These are phyloP conservation scores for Schizothorax lantsangensis DNA, from an alignment of 2,797 vertebrate species.

Conservation along the genomic window DNA sequence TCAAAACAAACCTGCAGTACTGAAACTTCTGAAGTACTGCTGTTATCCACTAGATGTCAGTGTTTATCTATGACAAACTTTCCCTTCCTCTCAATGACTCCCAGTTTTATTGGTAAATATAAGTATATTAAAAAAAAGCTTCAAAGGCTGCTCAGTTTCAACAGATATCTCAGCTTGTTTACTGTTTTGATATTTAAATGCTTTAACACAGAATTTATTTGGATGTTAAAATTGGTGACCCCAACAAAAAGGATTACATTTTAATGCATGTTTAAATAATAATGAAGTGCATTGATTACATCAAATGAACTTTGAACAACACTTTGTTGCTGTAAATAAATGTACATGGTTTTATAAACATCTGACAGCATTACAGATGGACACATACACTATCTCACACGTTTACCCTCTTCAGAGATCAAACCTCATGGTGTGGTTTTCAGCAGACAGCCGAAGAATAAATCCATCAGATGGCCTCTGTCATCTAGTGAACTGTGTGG, in stretches of 20 bases:
- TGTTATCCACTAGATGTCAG: constrained; percentile 49
- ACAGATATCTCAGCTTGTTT: constrained; percentile 2
- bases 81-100: not conserved
- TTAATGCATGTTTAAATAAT: not conserved
- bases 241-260: not conserved
- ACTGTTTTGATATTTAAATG: not conserved
- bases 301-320: not conserved
- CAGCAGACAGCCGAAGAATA: not conserved
- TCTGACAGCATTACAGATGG: not conserved
- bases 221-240: not conserved
- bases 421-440: not conserved
- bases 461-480: not conserved
- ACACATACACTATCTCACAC: not conserved
- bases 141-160: not conserved
- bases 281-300: not conserved
- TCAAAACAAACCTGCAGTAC: not conserved
- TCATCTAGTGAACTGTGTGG: constrained; percentile 9
- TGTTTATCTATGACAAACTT: not conserved
- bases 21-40: not conserved
- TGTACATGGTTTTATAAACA: not conserved
- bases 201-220: not conserved
- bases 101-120: not conserved
- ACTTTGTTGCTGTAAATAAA: not conserved
- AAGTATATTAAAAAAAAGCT: too few species aligned
- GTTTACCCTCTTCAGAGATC: not conserved